phyloP scores from a whole-genome alignment of 2,888 invertebrate species.

The Eupeodes latifasciatus region DNA sequence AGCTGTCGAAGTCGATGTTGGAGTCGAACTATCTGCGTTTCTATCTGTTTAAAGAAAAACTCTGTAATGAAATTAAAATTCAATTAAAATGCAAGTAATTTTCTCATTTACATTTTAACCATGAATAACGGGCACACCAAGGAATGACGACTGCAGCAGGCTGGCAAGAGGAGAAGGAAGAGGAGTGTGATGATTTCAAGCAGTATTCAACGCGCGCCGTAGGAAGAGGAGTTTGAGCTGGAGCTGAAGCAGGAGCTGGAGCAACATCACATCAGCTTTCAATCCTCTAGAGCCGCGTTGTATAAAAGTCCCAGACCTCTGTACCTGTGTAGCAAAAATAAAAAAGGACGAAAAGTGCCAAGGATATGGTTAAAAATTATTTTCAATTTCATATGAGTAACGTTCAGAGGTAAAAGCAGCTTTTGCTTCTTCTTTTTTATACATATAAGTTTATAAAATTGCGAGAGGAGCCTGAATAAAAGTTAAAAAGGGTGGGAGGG shows the following conservation, averaged over 20 bases:
- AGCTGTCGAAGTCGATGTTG: conserved; percentile 59
- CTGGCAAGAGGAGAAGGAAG: too few species aligned
- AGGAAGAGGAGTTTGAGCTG: background rate
- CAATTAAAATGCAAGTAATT: conserved; percentile 76
- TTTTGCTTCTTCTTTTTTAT: background rate
- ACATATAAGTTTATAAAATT: background rate
- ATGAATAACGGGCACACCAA: conserved; percentile 64
- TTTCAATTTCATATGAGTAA: conserved; percentile 60
- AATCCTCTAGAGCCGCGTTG: conserved; percentile 17
- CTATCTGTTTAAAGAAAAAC: conserved; percentile 52
- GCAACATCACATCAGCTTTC: background rate
- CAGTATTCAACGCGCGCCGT: background rate
- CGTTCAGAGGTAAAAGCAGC: conserved; percentile 28
- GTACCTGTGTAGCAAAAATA: background rate
- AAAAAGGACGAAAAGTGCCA: conserved; percentile 42
- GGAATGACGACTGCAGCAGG: background rate
- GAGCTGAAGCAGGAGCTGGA: background rate
- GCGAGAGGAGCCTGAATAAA: conserved; percentile 44
- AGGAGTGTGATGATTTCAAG: conserved; percentile 2
- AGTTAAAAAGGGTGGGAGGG: conserved; percentile 4
- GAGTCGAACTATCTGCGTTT: conserved; percentile 52
- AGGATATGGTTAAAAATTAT: conserved; percentile 64
- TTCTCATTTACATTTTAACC: conserved; percentile 75
- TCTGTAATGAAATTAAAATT: conserved; percentile 75
- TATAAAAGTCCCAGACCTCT: conserved; percentile 25